A percentile compares a stretch with the other conserved stretches of the same genome.
These are phyloP conservation scores for Drosophila micromelanica DNA, from an alignment of 1,140 invertebrate species.

Conservation along the genomic window DNA sequence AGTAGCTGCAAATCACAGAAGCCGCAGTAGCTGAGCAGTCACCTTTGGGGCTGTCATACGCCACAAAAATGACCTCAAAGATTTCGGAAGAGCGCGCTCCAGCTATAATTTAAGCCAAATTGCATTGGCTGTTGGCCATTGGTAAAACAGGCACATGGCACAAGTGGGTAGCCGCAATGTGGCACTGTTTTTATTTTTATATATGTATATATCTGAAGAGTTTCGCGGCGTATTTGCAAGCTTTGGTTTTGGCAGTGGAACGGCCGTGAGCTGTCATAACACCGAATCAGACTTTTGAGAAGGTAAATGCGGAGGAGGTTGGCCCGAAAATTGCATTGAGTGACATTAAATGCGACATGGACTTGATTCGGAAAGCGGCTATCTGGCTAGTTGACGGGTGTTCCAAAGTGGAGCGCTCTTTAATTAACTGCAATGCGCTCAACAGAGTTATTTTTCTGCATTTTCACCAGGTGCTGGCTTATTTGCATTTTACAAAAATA, in stretches of 20 bases:
- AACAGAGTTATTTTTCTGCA: constrained; percentile 14
- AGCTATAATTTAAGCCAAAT: constrained; percentile 59
- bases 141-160: constrained; percentile 12
- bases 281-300: constrained; percentile 1
- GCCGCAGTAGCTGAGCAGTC: constrained; percentile 34
- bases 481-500: constrained; percentile 26
- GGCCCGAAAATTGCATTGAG: constrained; percentile 46
- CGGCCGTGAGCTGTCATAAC: constrained; percentile 69
- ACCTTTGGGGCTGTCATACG: constrained; percentile 39
- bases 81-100: neutral
- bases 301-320: neutral
- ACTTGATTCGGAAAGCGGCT: constrained; percentile 18
- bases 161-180: constrained; percentile 15
- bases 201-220: constrained; percentile 16
- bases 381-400: constrained; percentile 33
- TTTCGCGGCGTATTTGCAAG: constrained; percentile 58
- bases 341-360: constrained; percentile 34
- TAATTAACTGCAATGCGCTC: constrained; percentile 53
- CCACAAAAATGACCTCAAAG: constrained; percentile 48
- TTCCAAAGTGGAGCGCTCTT: constrained; percentile 35
- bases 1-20: constrained; percentile 50
- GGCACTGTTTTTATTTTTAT: neutral
- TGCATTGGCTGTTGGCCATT: constrained; percentile 20
- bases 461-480: constrained; percentile 14
- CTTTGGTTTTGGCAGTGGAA: constrained; percentile 56